Evolutionary conservation across 2,113 vertebrate species (phyloP), one percentile per base, ranked within the genome.

Genomic region (Corythornis vintsioides): DNA sequence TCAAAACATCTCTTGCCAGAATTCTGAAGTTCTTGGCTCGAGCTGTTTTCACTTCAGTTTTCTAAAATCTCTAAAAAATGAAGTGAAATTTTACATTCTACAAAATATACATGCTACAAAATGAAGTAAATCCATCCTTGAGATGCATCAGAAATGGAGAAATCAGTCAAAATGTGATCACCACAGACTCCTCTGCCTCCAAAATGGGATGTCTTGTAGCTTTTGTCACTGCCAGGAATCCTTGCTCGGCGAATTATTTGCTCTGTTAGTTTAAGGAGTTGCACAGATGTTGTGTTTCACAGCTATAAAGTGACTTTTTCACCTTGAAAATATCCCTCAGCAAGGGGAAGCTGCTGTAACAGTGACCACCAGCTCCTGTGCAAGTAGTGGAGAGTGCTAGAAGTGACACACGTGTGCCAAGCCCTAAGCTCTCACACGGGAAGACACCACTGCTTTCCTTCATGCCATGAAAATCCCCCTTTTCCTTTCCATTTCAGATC

Each of bases 401-500:
- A 38, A 38, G 4, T 38, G 38, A 38, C 38, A 38, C 38, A 38
- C 38, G 38, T 38, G 38, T 38, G 38, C 38, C 38, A 38, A 38
- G 14, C 15, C 18, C 45, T 24, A 52, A 77, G 31, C 56, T 67
- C 42, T 79, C 67, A 9, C 13, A 53, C 15, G 59, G 79, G 67
- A 66, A 84, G 57, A 16, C 24, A 43, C n/a, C 55, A 25, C 66
- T 29, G 20, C 40, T 19, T 91, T 89, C 71, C 40, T 65, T 64
- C 73, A 47, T 52, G 47, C 18, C 28, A 43, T 80, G 87, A 83
- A 81, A 83, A 93, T 28, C 16, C 64, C 50, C 9, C 0, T 1
- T 65, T 92, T 59, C 22, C 22, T 48, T 89, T 79, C 35, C 3
- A 73, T 96, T 96, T 64, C 96, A 99, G 99, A 99, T 90, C 99